Percentiles rank a stretch among this genome's conserved stretches.
Conservation (phyloP, 1,140 invertebrate species). For the Acromyrmex echinatior region DNA sequence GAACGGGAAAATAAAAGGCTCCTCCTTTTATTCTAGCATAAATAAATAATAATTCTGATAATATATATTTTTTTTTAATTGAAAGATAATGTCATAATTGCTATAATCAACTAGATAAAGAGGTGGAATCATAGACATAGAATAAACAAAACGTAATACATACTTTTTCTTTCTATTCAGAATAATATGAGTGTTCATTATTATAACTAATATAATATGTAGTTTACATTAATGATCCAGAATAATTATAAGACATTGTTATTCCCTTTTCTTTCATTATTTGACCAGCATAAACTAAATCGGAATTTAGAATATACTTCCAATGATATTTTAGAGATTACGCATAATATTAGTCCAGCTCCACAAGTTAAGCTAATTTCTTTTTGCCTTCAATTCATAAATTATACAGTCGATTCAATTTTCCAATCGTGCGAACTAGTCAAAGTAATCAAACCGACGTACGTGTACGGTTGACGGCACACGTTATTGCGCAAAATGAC, state of each 20-base stretch:
- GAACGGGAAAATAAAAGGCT: not conserved
- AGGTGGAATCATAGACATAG: no score
- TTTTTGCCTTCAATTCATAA: constrained; percentile 16
- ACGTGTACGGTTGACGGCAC: not conserved
- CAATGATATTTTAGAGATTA: not conserved
- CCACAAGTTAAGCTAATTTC: not conserved
- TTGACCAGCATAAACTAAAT: not conserved
- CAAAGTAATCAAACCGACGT: constrained; percentile 17
- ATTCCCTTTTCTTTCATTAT: not conserved
- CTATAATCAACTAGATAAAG: not conserved
- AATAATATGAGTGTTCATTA: not conserved
- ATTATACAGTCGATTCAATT: constrained; percentile 19
- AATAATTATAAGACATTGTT: not conserved
- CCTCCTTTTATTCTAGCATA: not conserved
- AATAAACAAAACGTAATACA: not conserved
- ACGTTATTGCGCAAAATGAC: constrained; percentile 27
- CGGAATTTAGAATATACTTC: not conserved
- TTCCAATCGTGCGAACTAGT: constrained; percentile 19
- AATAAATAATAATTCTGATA: constrained; percentile 18
- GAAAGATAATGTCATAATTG: not conserved
- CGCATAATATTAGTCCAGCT: not conserved
- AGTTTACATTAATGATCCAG: not conserved
- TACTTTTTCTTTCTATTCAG: not conserved
- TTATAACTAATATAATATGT: not conserved
- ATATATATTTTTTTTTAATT: not conserved